phyloP scores from a whole-genome alignment of 2,888 invertebrate genomes.

The Macropis europaea region DNA sequence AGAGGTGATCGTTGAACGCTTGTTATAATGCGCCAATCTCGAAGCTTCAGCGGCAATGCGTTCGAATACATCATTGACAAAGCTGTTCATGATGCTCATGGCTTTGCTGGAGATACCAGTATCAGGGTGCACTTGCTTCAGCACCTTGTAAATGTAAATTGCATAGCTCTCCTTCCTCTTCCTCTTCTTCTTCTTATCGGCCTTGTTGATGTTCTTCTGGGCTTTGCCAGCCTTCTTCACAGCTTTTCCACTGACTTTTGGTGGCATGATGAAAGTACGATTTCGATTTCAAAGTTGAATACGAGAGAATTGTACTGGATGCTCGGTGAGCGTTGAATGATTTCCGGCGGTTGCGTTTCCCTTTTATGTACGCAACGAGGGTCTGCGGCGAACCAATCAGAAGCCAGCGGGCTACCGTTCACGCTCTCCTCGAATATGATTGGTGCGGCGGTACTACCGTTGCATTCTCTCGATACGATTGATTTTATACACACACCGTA shows the following conservation, averaged over 20 bases:
- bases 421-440: neutral
- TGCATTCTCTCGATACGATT: slow-evolving; percentile 1
- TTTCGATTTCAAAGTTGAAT: neutral
- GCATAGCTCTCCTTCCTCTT: slow-evolving; percentile 78
- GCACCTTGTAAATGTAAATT: slow-evolving; percentile 82
- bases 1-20: slow-evolving; percentile 85
- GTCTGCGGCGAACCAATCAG: slow-evolving; percentile 21
- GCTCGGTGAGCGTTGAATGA: neutral
- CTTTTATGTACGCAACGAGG: slow-evolving; percentile 8
- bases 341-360: fast-evolving
- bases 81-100: too few relatives aligned
- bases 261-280: slow-evolving; percentile 44
- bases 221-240: slow-evolving; percentile 66
- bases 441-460: slow-evolving; percentile 4
- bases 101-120: slow-evolving; percentile 79
- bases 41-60: slow-evolving; percentile 79
- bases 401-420: neutral
- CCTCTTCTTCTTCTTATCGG: slow-evolving; percentile 75
- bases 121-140: slow-evolving; percentile 82
- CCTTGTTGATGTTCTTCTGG: slow-evolving; percentile 76
- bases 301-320: neutral
- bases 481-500: slow-evolving; percentile 2
- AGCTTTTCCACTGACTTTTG: slow-evolving; percentile 63
- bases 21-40: slow-evolving; percentile 84
- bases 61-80: slow-evolving; percentile 70